phyloP scores from a whole-genome alignment of 2,797 vertebrate genomes.

The Yasuhikotakia modesta region DNA sequence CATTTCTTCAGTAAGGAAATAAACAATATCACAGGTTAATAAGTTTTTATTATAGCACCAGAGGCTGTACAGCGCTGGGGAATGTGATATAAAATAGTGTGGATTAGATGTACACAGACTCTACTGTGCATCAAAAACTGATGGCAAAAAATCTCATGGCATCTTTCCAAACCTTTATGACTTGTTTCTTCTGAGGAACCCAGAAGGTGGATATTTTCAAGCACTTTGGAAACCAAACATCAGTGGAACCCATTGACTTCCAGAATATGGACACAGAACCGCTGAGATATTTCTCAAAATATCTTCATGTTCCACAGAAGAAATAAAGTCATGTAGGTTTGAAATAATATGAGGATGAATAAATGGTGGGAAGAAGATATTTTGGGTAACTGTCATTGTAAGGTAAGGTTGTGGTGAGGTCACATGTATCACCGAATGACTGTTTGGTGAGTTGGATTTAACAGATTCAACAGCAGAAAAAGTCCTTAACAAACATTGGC shows the following conservation, averaged over 20 bases:
- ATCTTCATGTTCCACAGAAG: too few species aligned
- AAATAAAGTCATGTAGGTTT: too few species aligned
- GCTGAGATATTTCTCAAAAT: too few species aligned
- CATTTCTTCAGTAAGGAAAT: slow-evolving; percentile 36
- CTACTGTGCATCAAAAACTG: slow-evolving; percentile 57
- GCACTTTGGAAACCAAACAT: too few species aligned
- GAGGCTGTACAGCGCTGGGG: slow-evolving; percentile 87
- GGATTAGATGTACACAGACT: slow-evolving; percentile 80
- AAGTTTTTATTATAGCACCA: slow-evolving; percentile 92
- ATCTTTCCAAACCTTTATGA: too few species aligned
- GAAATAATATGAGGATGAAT: too few species aligned
- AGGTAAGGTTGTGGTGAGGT: slow-evolving; percentile 1
- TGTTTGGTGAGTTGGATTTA: slow-evolving; percentile 16
- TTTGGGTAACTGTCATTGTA: not conserved
- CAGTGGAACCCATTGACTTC: too few species aligned
- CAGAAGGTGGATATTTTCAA: too few species aligned
- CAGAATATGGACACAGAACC: too few species aligned
- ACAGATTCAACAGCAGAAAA: slow-evolving; percentile 38
- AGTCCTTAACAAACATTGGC: slow-evolving; percentile 62
- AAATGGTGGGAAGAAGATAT: too few species aligned
- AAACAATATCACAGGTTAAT: slow-evolving; percentile 73
- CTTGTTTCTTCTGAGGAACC: slow-evolving; percentile 15
- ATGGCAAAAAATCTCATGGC: too few species aligned
- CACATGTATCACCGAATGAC: not conserved
- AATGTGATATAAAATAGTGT: slow-evolving; percentile 67